Evolutionary conservation across 2,888 invertebrate species (phyloP).

Genomic region (Xestia xanthographa): DNA sequence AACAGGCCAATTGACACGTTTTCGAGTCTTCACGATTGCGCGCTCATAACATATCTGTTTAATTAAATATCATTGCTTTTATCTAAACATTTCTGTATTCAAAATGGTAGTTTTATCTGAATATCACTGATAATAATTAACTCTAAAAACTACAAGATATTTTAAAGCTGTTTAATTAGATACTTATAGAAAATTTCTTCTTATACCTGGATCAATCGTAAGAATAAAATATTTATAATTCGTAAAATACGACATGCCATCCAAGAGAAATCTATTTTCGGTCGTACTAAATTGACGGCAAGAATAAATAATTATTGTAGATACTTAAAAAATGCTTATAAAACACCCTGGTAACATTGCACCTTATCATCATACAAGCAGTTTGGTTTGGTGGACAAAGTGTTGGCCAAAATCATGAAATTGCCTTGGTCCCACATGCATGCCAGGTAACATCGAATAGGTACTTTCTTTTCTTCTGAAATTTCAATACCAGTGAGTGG

Average conservation of each 20-base stretch:
- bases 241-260: slow-evolving; percentile 45
- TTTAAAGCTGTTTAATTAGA: slow-evolving; percentile 59
- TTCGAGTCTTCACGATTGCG: no score
- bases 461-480: neutral
- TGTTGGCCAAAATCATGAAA: neutral
- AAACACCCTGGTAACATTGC: neutral
- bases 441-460: slow-evolving; percentile 2
- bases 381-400: slow-evolving; percentile 8
- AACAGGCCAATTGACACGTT: no score
- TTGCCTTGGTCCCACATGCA: neutral
- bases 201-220: slow-evolving; percentile 35
- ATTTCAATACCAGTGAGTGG: slow-evolving; percentile 13
- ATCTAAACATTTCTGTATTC: slow-evolving; percentile 59
- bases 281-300: slow-evolving; percentile 14
- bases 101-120: slow-evolving; percentile 65
- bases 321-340: slow-evolving; percentile 32
- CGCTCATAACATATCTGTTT: no score
- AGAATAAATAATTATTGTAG: neutral
- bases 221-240: slow-evolving; percentile 30
- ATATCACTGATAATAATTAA: slow-evolving; percentile 64
- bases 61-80: no score
- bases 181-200: slow-evolving; percentile 46
- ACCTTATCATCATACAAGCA: neutral
- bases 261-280: slow-evolving; percentile 29
- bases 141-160: slow-evolving; percentile 51